phyloP scores from a whole-genome alignment of 2,113 vertebrate species.

The Axis porcinus region DNA sequence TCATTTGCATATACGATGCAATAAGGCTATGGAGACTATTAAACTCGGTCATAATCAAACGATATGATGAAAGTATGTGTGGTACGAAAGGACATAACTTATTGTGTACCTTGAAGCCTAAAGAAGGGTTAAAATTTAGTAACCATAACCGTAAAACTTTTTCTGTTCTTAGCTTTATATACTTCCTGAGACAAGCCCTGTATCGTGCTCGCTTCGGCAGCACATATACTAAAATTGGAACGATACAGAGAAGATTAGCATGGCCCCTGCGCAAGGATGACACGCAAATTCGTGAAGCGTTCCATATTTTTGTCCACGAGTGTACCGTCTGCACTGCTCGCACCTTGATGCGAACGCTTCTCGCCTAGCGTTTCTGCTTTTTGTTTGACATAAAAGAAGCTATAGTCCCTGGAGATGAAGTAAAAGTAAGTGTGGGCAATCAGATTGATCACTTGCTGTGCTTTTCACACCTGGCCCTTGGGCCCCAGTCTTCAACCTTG shows the following conservation, averaged over 20 bases:
- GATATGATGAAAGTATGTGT: rapidly evolving
- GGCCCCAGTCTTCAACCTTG: not conserved
- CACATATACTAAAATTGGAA: slow-evolving; percentile 78
- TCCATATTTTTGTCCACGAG: slow-evolving; percentile 49
- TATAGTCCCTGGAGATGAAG: not conserved
- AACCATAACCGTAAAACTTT: rapidly evolving
- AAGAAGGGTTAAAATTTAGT: rapidly evolving
- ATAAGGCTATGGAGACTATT: rapidly evolving
- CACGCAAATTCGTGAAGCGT: slow-evolving; percentile 77
- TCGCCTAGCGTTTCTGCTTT: rapidly evolving
- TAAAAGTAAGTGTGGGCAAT: rapidly evolving
- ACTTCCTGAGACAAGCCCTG: rapidly evolving
- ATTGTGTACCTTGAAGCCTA: rapidly evolving
- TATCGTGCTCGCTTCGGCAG: slow-evolving; percentile 58
- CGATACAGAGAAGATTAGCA: slow-evolving; percentile 78
- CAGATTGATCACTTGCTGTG: rapidly evolving
- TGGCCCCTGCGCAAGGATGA: slow-evolving; percentile 78
- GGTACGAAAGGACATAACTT: rapidly evolving
- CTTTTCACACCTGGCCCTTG: not conserved
- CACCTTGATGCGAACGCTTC: rapidly evolving
- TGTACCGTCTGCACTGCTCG: rapidly evolving
- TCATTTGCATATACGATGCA: slow-evolving; percentile 43
- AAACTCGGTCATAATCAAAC: rapidly evolving
- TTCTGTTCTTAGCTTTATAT: rapidly evolving
- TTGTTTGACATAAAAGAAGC: not conserved